Percentiles rank a stretch among this genome's conserved stretches.
Conservation (phyloP, 2,797 vertebrate species). For the Euthynnus affinis region DNA sequence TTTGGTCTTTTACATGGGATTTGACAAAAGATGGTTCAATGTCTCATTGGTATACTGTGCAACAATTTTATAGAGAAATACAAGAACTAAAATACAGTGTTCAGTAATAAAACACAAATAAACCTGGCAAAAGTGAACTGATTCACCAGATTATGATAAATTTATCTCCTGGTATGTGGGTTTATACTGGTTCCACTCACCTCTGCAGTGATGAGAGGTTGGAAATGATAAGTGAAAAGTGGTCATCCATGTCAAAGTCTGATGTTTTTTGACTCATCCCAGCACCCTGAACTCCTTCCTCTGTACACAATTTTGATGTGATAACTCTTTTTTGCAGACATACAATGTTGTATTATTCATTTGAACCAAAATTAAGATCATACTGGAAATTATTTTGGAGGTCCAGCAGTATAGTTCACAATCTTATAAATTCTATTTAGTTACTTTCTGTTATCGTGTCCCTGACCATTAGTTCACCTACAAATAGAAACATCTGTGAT, state of each 20-base stretch:
- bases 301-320: not conserved
- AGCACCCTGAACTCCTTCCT: too few relatives aligned
- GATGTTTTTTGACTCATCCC: too few relatives aligned
- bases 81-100: not conserved
- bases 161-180: not conserved
- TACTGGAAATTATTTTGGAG: not conserved
- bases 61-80: not conserved
- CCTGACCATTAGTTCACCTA: conserved; percentile 14
- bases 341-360: not conserved
- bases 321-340: not conserved
- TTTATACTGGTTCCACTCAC: not conserved
- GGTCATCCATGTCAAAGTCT: too few relatives aligned
- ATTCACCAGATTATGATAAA: too few relatives aligned
- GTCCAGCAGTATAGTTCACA: conserved; percentile 3
- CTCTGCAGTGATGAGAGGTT: too few relatives aligned
- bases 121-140: not conserved
- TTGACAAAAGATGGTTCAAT: not conserved
- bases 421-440: conserved; percentile 19
- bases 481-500: conserved; percentile 48
- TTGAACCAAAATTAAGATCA: not conserved
- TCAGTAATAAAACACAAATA: not conserved
- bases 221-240: too few relatives aligned
- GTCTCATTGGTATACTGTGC: not conserved
- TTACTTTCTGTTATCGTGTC: conserved; percentile 2
- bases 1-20: too few relatives aligned